These are phyloP conservation scores for Heliconius ethilla DNA, from an alignment of 2,888 invertebrate genomes.

Conservation along the genomic window DNA sequence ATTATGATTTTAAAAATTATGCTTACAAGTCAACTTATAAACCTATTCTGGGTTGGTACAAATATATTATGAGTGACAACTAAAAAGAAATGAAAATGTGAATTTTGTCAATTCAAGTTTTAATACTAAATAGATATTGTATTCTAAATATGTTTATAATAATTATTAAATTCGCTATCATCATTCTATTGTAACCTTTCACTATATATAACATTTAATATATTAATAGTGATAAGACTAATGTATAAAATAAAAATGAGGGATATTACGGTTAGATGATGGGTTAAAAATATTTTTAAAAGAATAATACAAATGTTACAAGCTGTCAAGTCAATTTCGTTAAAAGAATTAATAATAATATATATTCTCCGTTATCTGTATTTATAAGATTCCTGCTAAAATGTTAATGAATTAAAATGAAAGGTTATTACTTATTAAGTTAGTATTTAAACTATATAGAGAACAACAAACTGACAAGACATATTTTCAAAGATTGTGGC, in stretches of 20 bases:
- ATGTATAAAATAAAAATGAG: too few species aligned
- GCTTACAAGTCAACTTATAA: too few species aligned
- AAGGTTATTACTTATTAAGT: not conserved
- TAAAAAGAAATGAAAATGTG: not conserved
- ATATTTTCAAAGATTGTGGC: not conserved
- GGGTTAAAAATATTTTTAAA: not conserved
- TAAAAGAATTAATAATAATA: too few species aligned
- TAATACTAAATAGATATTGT: not conserved
- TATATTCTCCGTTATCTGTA: not conserved
- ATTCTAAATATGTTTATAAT: not conserved
- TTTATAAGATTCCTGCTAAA: not conserved
- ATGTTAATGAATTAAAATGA: not conserved
- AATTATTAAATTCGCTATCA: slow-evolving; percentile 24
- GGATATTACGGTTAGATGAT: not conserved
- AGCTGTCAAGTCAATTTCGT: too few species aligned
- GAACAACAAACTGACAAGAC: slow-evolving; percentile 1
- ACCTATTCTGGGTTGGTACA: not conserved
- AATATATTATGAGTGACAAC: not conserved
- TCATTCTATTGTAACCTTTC: not conserved
- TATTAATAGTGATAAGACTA: not conserved
- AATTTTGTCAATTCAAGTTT: not conserved
- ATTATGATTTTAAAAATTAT: too few species aligned
- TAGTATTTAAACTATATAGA: not conserved
- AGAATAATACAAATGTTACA: too few species aligned
- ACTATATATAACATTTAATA: slow-evolving; percentile 19